A percentile compares a stretch with the other conserved stretches of the same genome.
Conservation (phyloP, 2,888 invertebrate species). For the Ormyrus nitidulus region DNA sequence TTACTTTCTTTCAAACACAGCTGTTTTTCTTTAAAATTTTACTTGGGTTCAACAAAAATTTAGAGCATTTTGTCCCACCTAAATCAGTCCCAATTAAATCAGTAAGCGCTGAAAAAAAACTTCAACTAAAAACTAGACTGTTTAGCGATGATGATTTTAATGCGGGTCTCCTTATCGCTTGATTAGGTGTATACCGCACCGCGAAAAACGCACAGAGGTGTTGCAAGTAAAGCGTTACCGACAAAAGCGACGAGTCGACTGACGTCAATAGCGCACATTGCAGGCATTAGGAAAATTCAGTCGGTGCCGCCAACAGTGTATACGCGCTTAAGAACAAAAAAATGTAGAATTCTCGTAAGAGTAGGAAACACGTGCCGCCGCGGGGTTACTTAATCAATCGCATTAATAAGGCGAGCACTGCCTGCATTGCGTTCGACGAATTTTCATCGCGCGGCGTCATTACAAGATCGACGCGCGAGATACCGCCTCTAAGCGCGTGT, state of each 20-base stretch:
- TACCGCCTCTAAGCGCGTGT: too few species aligned
- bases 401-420: constrained; percentile 3
- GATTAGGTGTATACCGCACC: not conserved
- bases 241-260: not conserved
- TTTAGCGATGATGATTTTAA: too few species aligned
- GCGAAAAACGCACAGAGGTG: not conserved
- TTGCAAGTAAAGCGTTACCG: not conserved
- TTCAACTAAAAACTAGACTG: too few species aligned
- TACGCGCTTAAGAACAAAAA: not conserved
- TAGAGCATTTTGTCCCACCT: too few species aligned
- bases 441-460: not conserved
- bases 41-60: too few species aligned
- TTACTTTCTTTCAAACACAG: too few species aligned
- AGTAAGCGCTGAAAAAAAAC: too few species aligned
- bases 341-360: constrained; percentile 1
- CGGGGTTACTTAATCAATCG: constrained; percentile 36
- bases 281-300: constrained; percentile 19
- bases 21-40: too few species aligned
- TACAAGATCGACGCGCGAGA: too few species aligned
- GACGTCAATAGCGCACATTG: constrained; percentile 21
- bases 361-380: constrained; percentile 28
- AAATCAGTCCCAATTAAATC: too few species aligned
- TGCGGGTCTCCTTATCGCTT: not conserved
- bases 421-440: not conserved
- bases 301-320: not conserved